Percentiles rank a stretch among this genome's conserved stretches.
Evolutionary conservation across 2,113 vertebrate genomes (phyloP).

Genomic region (Australoheros scitulus): DNA sequence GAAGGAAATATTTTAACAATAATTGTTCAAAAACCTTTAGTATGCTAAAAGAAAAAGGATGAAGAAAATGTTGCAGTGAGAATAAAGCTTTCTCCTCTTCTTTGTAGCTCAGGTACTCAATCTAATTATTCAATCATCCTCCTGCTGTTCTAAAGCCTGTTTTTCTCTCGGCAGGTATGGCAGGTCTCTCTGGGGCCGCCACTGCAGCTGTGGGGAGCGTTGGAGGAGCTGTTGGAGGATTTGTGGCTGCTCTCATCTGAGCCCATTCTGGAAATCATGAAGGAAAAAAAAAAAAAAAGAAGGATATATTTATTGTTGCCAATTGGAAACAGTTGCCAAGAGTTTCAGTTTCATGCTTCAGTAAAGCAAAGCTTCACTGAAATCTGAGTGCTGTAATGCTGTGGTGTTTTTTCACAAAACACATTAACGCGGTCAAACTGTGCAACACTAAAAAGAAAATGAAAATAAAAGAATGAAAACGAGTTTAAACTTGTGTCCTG

Average conservation of each 20-base stretch:
- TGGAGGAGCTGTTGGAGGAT: not conserved
- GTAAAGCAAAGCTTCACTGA: not conserved
- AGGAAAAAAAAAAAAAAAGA: not conserved
- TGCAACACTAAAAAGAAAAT: not conserved
- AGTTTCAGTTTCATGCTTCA: not conserved
- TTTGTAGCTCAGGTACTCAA: fast-evolving
- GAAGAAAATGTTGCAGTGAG: not conserved
- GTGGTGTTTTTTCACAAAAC: not conserved
- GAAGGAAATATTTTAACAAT: not conserved
- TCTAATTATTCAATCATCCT: not conserved
- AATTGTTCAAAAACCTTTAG: not conserved
- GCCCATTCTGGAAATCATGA: not conserved
- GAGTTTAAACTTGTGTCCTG: not conserved
- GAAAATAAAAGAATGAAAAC: not conserved
- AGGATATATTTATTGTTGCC: not conserved
- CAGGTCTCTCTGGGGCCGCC: not conserved
- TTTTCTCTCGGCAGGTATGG: conserved; percentile 17
- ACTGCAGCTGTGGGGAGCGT: not conserved
- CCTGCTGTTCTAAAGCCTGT: not conserved
- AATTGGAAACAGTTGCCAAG: not conserved
- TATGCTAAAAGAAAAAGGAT: not conserved
- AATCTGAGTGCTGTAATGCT: not conserved
- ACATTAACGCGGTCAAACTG: not conserved
- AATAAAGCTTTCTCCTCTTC: not conserved
- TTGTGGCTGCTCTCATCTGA: not conserved